phyloP scores from a whole-genome alignment of 1,140 invertebrate species.

The Brachionus rotundiformis region DNA sequence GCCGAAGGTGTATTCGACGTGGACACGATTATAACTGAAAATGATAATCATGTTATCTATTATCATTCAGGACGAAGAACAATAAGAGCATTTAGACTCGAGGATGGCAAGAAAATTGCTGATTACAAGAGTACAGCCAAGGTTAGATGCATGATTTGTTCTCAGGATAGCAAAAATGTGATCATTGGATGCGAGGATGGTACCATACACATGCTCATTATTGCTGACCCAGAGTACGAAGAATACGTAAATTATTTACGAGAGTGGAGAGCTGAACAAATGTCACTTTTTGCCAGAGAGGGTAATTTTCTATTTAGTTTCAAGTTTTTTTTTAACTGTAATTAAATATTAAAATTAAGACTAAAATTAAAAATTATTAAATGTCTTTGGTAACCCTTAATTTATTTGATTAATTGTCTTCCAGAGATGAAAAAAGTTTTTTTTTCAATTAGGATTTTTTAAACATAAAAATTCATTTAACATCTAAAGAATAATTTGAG shows the following conservation, averaged over 20 bases:
- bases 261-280: slow-evolving; percentile 45
- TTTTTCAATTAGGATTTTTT: no score
- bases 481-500: no score
- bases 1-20: slow-evolving; percentile 96
- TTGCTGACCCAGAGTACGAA: slow-evolving; percentile 50
- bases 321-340: no score
- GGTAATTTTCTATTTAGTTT: not conserved
- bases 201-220: slow-evolving; percentile 44
- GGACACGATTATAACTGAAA: slow-evolving; percentile 87
- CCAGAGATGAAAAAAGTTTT: no score
- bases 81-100: slow-evolving; percentile 81
- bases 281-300: slow-evolving; percentile 1
- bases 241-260: slow-evolving; percentile 42
- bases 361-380: no score
- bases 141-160: slow-evolving; percentile 77
- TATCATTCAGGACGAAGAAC: slow-evolving; percentile 92
- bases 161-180: slow-evolving; percentile 70
- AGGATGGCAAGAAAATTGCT: slow-evolving; percentile 83
- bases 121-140: slow-evolving; percentile 88
- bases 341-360: no score
- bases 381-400: no score
- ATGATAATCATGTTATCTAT: slow-evolving; percentile 91
- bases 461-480: no score
- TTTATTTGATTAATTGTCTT: no score
- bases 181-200: slow-evolving; percentile 51